Evolutionary conservation across 2,888 invertebrate species (phyloP), one percentile per base, ranked within the genome.

Genomic region (Ophonus ardosiacus): DNA sequence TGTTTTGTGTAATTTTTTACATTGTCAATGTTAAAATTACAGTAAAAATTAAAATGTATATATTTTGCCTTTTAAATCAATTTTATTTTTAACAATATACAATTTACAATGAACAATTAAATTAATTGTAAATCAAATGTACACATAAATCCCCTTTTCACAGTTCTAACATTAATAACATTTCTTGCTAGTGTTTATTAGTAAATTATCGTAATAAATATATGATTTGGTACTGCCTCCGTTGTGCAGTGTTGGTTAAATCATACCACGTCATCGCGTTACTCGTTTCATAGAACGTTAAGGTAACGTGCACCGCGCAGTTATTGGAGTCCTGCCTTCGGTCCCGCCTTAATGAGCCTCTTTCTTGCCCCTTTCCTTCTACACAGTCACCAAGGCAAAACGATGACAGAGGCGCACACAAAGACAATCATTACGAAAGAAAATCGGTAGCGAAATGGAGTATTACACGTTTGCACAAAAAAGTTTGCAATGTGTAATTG

Each of bases 281-380:
- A 17, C 71, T 74, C 18, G 40, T 8, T 74, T 74, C 40, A 74
- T 43, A 74, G 43, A 74, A 74, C 71, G 71, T 74, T 74, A 15
- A 89, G 87, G 88, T 89, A 88, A 87, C 87, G 86, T 88, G 88
- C 78, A 78, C 31, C 31, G 40, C 31, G 57, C 88, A 87, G 89
- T 89, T 89, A 90, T 90, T 89, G 89, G 88, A 88, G 89, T 89
- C 88, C 88, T 88, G 88, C 86, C 87, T 89, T 88, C 88, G 88
- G 88, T 85, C 86, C 89, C 90, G 90, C 90, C 90, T 89, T 90
- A 90, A 90, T 90, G 88, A 90, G 88, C 87, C 89, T 87, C 88
- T 51, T 51, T 13, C 86, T 87, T 87, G 86, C 87, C 87, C 87
- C 88, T 89, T 90, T 90, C 90, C 90, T 90, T 51, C 61, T 57